Evolutionary conservation across 2,888 invertebrate genomes (phyloP), one percentile per base, ranked within the genome.

Genomic region (Vesta saturnalis): DNA sequence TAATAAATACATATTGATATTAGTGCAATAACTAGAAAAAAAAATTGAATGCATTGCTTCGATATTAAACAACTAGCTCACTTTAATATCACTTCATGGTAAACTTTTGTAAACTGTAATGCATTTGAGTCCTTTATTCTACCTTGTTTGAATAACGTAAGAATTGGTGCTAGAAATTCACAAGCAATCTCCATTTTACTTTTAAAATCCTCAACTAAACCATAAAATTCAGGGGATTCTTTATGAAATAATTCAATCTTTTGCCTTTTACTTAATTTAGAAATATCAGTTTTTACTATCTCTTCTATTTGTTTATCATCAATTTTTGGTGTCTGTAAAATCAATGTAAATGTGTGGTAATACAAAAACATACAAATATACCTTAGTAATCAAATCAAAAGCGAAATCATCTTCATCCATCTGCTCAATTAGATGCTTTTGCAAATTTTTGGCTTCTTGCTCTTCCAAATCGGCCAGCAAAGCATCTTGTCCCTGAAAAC

Each of bases 191-290:
- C 84, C 78, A 94, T 79, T 75, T 81, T 83, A 81, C 89, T 87
- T 86, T 93, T 90, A 79, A 92, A 94, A 82, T 96, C 95, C 70
- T 90, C 87, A 59, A 94, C 86, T 10, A 97, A 85, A 2, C 90
- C 91, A 62, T 90, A 81, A 80, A 96, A 91, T 84, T 97, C 96
- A 1, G 97, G 96, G 57, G 94, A 94, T 82, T 96, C 94, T 79
- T 94, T 93, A 80, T 92, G 88, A 72, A 97, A 85, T 60, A 96
- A 82, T 77, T 92, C 90, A 61, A 91, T 78, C 77, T 94, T 94
- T 80, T 96, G 92, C 63, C 91, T 87, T 77, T 91, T 89, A 12
- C 91, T 90, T 78, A 96, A 85, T 76, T 91, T 90, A 61, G 90
- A 90, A 54, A 95, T 85, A 85, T 96, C 94, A 75, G 90, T 90